Base-by-base conservation (phyloP, 2,888 invertebrate genomes). In the Lasioglossum villosulum region DNA sequence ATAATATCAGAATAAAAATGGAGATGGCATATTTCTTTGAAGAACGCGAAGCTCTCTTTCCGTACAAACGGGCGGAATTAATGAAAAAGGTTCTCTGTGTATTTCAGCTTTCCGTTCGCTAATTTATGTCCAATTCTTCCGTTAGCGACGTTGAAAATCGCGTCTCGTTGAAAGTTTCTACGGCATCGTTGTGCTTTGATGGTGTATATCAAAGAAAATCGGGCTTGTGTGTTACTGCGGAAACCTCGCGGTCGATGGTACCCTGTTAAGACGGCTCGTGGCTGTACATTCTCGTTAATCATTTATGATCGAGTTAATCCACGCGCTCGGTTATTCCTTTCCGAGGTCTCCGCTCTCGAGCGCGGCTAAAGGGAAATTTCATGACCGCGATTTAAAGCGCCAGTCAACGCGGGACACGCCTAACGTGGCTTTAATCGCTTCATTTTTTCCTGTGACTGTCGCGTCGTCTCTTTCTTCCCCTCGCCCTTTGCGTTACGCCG, bases 261-360 rank as follows among this genome's bases (percentile, higher is more conserved):
- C 80, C 74, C 82, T 84, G 87, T 86, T 75, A 80, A 89, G 86
- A 74, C 82, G 68, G 56, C 59, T 45, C 75, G 66, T n/a, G 34
- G n/a, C 75, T 48, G 45, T 63, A 78, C 68, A 72, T 37, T 66
- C 84, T 82, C 84, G 80, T 89, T 84, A 82, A 89, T 89, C 84
- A 87, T 88, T 86, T 86, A 83, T 78, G 89, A 88, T 83, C 89
- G 48, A 79, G 68, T 79, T 84, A 79, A 89, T 89, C 82, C 82
- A 63, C 45, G 72, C 52, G 78, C 83, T 72, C 27, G 78, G 78
- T 74, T 79, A 48, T 72, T 72, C 80, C 56, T 72, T 63, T 56
- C 56, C 63, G n/a, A 12, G 27, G 66, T 39, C 72, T 45, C 23
- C 30, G 56, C 39, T 68, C 68, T 71, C 77, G 27, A 68, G 5